Conservation (phyloP, 2,797 vertebrate species). For the Masticophis lateralis region DNA sequence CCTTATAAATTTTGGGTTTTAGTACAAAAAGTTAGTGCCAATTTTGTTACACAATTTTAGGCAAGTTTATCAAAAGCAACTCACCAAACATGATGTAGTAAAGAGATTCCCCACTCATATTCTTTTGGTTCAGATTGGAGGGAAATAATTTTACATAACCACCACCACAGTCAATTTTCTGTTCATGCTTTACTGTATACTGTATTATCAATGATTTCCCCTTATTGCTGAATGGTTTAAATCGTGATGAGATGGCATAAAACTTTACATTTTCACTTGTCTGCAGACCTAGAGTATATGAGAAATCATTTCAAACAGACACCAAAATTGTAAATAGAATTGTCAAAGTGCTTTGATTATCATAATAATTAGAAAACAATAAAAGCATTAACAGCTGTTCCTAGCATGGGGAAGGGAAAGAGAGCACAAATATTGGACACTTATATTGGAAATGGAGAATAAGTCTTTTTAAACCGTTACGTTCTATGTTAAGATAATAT, state of each 20-base stretch:
- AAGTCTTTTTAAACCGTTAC: background rate
- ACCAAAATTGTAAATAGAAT: background rate
- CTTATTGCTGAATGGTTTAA: slow-evolving; percentile 84
- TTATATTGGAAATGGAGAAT: background rate
- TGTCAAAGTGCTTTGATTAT: background rate
- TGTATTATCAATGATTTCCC: slow-evolving; percentile 83
- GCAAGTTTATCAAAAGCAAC: slow-evolving; percentile 8
- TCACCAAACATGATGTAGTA: slow-evolving; percentile 90
- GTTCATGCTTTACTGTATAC: slow-evolving; percentile 88
- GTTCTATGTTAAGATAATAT: background rate
- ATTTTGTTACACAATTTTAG: background rate
- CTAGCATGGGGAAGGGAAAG: too few species aligned
- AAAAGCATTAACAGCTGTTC: background rate
- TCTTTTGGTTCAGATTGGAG: slow-evolving; percentile 75
- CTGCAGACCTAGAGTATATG: slow-evolving; percentile 76
- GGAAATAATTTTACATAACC: slow-evolving; percentile 88
- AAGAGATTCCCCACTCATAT: slow-evolving; percentile 77
- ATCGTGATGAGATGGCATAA: slow-evolving; percentile 81
- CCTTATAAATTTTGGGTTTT: background rate
- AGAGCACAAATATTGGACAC: background rate
- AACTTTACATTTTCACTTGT: slow-evolving; percentile 85
- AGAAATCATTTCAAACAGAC: background rate
- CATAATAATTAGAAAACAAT: background rate
- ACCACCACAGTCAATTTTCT: slow-evolving; percentile 88
- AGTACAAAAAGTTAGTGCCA: background rate